Percentiles rank a stretch among this genome's conserved stretches.
Conservation (phyloP, 2,888 invertebrate species). For the Ariolimax columbianus region DNA sequence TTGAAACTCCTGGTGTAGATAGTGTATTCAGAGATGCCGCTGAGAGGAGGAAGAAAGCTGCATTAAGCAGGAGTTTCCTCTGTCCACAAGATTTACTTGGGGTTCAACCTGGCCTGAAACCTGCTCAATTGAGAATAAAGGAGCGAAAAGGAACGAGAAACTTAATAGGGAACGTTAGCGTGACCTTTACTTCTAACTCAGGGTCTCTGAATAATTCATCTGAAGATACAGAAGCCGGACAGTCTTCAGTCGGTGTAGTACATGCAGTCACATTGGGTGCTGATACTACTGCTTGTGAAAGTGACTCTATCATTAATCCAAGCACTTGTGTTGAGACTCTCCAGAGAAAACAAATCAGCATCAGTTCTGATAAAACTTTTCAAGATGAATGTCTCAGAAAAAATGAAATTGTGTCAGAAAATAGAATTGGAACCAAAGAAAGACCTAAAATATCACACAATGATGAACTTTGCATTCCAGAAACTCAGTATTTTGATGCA, state of each 20-base stretch:
- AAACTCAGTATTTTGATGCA: conserved; percentile 12
- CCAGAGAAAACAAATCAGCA: not conserved
- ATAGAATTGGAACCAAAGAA: not conserved
- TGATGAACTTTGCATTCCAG: conserved; percentile 3
- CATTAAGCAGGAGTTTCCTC: conserved; percentile 64
- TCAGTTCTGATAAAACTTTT: not conserved
- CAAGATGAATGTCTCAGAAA: not conserved
- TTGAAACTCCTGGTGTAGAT: conserved; percentile 64
- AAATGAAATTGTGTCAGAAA: not conserved
- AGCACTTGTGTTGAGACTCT: not conserved
- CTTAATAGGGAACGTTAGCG: conserved; percentile 31
- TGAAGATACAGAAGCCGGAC: not conserved
- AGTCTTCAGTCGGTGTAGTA: not conserved
- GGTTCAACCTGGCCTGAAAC: conserved; percentile 61
- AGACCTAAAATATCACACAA: not conserved
- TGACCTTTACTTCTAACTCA: conserved; percentile 30
- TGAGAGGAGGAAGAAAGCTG: not conserved
- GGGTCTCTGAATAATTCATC: not conserved
- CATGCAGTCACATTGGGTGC: not conserved
- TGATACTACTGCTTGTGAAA: not conserved
- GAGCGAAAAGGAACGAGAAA: conserved; percentile 42
- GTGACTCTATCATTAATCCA: not conserved
- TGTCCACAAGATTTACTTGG: conserved; percentile 55
- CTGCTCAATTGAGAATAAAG: conserved; percentile 46
- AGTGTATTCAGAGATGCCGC: conserved; percentile 42